Conservation (phyloP, 2,113 vertebrate species). For the Oreochromis spilurus region DNA sequence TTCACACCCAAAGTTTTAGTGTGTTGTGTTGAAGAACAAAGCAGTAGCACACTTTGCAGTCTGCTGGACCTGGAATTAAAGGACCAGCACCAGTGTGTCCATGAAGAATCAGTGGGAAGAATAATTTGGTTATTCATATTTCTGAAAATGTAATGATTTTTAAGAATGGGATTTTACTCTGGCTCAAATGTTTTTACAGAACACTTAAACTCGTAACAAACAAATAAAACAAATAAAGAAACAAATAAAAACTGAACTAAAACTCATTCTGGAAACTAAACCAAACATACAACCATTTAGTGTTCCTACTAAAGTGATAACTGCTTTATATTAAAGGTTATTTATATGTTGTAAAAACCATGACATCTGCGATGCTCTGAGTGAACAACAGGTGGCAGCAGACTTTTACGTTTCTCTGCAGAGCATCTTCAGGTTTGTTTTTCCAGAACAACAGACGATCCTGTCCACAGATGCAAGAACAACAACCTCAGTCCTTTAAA, state of each 20-base stretch:
- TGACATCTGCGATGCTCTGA: neutral
- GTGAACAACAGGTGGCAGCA: constrained; percentile 32
- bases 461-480: neutral
- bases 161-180: neutral
- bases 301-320: neutral
- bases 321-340: neutral
- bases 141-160: neutral
- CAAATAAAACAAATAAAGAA: neutral
- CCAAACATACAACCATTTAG: neutral
- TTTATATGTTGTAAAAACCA: neutral
- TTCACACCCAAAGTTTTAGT: neutral
- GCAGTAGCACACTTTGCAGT: neutral
- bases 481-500: neutral
- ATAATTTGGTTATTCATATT: neutral
- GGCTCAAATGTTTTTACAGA: neutral
- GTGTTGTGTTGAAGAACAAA: neutral
- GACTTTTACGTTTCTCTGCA: neutral
- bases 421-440: too few relatives aligned
- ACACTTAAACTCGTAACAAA: neutral
- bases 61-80: neutral
- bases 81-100: neutral
- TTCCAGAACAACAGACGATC: neutral
- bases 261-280: neutral
- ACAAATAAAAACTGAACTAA: neutral
- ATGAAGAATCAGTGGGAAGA: neutral